Base-by-base conservation (phyloP, 2,888 invertebrate species). In the Diadegma fenestrale region DNA sequence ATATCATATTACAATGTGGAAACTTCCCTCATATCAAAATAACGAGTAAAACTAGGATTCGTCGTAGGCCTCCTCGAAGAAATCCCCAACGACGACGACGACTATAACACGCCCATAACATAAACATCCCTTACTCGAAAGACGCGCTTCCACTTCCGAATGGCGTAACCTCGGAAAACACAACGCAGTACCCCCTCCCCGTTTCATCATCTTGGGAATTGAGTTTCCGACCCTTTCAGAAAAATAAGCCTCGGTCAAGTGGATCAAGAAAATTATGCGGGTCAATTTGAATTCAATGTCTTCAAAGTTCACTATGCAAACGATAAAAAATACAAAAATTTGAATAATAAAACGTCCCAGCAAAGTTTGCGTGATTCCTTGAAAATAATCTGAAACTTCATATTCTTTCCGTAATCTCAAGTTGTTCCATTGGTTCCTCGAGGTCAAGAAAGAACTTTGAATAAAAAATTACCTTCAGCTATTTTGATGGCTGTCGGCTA, bases 11-110 rank as follows among this genome's bases (percentile, higher is more conserved):
- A 5, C 22, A 10, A 10, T 19, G 17, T 19, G 48, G 22, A 69
- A 33, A 22, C 58, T 48, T 48, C 69, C 61, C 68, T 79, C 45
- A 79, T 69, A 45, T 69, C 22, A 79, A 45, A 69, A 61, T 19
- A 30, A 58, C 26, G 14, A 12, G 58, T 19, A 51, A 58, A 69
- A 58, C 58, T 19, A 51, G 26, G 64, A 66, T 64, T 77, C 64
- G n/a, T n/a, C 33, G 30, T 37, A 48, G 63, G n/a, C 17, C 30
- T 30, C 63, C 75, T 64, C 26, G n/a, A 41, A 19, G 12, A 43
- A 26, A 43, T 45, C 58, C 37, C 54, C 69, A 14, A 43, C 48
- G 37, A 71, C 37, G 79, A 43, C 48, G 37, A 71, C 37, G 79
- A 17, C 61, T 22, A 61, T 61, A 69, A 7, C 76, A 71, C 64